Evolutionary conservation across 1,140 invertebrate genomes (phyloP).

Genomic region (Macrocentrus cingulum): DNA sequence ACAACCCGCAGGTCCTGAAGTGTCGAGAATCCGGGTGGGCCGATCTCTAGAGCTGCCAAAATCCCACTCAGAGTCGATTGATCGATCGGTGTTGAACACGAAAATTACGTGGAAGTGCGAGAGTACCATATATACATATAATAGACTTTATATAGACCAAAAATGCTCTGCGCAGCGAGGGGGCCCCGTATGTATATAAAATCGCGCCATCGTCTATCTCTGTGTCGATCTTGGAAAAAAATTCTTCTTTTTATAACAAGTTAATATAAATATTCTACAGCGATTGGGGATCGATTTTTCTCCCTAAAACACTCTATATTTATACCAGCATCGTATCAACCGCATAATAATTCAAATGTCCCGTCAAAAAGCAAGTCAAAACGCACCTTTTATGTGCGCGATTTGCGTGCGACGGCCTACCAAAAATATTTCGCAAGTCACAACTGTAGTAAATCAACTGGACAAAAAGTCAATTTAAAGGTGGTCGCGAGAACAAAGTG

Average conservation of each 20-base stretch:
- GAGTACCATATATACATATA: not conserved
- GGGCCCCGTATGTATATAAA: not conserved
- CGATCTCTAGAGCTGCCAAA: constrained; percentile 25
- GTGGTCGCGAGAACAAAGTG: constrained; percentile 7
- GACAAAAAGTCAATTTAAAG: constrained; percentile 11
- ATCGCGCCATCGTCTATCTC: too few species aligned
- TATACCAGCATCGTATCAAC: too few species aligned
- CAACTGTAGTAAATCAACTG: constrained; percentile 13
- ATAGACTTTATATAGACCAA: not conserved
- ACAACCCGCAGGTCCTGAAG: constrained; percentile 26
- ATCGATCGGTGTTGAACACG: constrained; percentile 26
- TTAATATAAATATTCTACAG: too few species aligned
- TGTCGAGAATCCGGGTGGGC: constrained; percentile 21
- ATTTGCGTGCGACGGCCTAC: not conserved
- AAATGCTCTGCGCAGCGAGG: not conserved
- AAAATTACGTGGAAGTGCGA: constrained; percentile 23
- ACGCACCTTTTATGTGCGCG: too few species aligned
- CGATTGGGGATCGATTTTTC: too few species aligned
- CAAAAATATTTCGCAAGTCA: constrained; percentile 7
- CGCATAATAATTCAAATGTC: too few species aligned
- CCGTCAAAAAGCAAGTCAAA: too few species aligned
- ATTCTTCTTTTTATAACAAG: too few species aligned
- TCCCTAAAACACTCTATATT: too few species aligned
- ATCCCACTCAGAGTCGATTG: constrained; percentile 26
- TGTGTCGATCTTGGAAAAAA: too few species aligned